Percentiles rank a stretch among this genome's conserved stretches.
phyloP scores from a whole-genome alignment of 2,113 vertebrate species.

The Prinia subflava region DNA sequence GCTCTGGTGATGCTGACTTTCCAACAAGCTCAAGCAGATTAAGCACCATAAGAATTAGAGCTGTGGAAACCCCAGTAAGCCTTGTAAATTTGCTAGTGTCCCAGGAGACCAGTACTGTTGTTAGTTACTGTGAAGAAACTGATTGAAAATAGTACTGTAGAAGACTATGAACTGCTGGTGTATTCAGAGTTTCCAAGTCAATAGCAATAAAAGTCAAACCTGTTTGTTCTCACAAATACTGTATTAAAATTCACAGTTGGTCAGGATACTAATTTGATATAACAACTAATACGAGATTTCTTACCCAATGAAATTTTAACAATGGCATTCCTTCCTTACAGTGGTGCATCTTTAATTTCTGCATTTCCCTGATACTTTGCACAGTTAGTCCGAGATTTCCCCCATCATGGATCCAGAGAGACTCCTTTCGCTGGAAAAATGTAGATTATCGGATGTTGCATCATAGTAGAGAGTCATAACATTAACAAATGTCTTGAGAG shows the following conservation, averaged over 20 bases:
- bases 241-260: neutral
- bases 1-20: slow-evolving; percentile 20
- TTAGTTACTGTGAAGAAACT: slow-evolving; percentile 43
- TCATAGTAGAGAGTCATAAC: neutral
- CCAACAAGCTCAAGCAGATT: slow-evolving; percentile 5
- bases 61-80: slow-evolving; percentile 31
- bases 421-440: neutral
- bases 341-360: neutral
- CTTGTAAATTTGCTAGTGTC: slow-evolving; percentile 43
- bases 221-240: neutral
- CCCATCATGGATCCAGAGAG: neutral
- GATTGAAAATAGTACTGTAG: slow-evolving; percentile 19
- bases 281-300: neutral
- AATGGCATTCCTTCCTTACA: neutral
- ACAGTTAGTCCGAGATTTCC: neutral
- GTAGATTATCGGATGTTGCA: neutral
- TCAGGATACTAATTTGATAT: neutral
- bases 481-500: neutral
- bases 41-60: slow-evolving; percentile 23
- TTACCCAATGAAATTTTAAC: neutral
- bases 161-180: neutral
- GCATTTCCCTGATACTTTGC: neutral
- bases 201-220: slow-evolving; percentile 6
- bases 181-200: slow-evolving; percentile 23
- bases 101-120: slow-evolving; percentile 41